A percentile compares a stretch with the other conserved stretches of the same genome.
phyloP scores from a whole-genome alignment of 1,140 invertebrate genomes.

The Pseudomyrmex concolor region DNA sequence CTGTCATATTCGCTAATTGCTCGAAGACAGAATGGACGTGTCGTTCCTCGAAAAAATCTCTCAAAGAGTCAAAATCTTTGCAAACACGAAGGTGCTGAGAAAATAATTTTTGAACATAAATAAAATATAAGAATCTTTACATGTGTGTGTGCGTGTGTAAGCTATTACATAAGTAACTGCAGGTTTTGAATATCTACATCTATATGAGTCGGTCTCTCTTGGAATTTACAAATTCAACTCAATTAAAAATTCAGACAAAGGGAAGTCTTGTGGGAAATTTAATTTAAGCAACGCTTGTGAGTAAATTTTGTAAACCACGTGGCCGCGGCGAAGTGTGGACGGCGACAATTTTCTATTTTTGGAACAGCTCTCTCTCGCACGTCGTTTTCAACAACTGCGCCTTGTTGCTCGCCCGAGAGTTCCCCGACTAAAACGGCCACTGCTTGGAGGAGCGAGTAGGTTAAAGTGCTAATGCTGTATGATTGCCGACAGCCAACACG shows the following conservation, averaged over 20 bases:
- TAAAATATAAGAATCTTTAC: not conserved
- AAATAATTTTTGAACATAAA: not conserved
- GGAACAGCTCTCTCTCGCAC: not conserved
- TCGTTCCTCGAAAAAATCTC: conserved; percentile 39
- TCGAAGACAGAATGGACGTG: conserved; percentile 52
- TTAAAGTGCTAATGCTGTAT: conserved; percentile 78
- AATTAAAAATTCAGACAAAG: not conserved
- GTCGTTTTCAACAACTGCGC: conserved; percentile 56
- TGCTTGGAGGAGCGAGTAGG: conserved; percentile 68
- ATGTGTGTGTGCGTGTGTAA: not conserved
- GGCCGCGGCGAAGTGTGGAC: not conserved
- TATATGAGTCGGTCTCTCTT: no score
- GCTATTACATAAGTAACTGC: not conserved
- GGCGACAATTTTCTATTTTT: conserved; percentile 34
- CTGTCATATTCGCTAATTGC: conserved; percentile 15
- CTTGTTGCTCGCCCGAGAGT: conserved; percentile 53
- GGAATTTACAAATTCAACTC: not conserved
- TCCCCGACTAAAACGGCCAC: conserved; percentile 66
- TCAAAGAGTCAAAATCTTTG: conserved; percentile 56
- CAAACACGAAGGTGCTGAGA: not conserved
- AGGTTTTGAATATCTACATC: not conserved
- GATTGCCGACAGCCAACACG: conserved; percentile 74
- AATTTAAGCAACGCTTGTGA: not conserved
- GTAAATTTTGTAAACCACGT: not conserved
- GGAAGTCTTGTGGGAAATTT: not conserved